These are phyloP conservation scores for Leptinotarsa lineolata DNA, from an alignment of 1,140 invertebrate species.

Conservation along the genomic window DNA sequence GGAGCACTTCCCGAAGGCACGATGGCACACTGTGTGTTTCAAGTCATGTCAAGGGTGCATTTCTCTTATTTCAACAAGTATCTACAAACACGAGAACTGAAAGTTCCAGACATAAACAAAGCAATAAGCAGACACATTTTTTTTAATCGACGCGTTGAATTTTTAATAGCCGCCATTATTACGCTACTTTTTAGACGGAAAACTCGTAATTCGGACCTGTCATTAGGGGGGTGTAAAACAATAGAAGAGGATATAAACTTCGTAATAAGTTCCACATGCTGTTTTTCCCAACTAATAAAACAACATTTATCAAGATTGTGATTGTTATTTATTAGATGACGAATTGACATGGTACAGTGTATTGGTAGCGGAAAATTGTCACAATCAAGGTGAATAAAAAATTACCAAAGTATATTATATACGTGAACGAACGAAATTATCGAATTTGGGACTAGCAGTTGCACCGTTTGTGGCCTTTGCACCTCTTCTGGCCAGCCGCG, in stretches of 20 bases:
- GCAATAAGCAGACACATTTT: neutral
- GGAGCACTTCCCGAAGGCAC: no score
- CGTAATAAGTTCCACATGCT: neutral
- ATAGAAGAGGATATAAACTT: neutral
- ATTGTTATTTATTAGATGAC: neutral
- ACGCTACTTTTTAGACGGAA: slow-evolving; percentile 5
- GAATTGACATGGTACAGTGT: no score
- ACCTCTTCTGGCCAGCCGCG: no score
- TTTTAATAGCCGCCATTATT: slow-evolving; percentile 2
- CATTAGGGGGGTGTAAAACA: slow-evolving; percentile 2
- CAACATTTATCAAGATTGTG: neutral
- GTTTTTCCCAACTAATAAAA: slow-evolving; percentile 3
- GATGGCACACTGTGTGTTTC: neutral
- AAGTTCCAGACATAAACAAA: neutral
- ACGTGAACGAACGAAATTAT: no score
- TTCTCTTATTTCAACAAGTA: neutral
- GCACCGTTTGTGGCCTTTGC: no score
- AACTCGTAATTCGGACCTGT: neutral
- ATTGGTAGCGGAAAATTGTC: no score
- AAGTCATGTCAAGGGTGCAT: neutral
- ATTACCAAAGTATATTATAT: no score
- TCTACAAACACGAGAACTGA: neutral
- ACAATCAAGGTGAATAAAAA: no score
- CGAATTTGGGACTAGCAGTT: no score
- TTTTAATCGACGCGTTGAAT: slow-evolving; percentile 5